Base-by-base conservation (phyloP, 2,113 vertebrate species). In the Empidonax alnorum region DNA sequence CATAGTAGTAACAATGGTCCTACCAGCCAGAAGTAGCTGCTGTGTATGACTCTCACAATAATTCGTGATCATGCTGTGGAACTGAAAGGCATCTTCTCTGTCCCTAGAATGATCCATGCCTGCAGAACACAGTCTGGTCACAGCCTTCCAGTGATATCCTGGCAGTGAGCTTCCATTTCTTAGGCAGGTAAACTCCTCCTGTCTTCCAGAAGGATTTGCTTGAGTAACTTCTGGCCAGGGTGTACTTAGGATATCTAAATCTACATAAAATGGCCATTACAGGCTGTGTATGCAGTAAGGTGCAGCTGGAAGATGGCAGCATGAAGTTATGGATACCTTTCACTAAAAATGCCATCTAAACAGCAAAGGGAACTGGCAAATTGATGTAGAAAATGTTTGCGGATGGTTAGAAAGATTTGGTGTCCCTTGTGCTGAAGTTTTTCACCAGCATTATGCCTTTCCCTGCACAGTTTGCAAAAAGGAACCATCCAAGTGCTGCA, bases 91-190 rank as follows among this genome's bases (percentile, higher is more conserved):
- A 37, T 20, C 30, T 59, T 25, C 20, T 69, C 28, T 4, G 19
- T 2, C 0, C 25, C 10, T 14, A 53, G 58, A 44, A 14, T 24
- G 16, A 50, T 1, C 66, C 8, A 1, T 22, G 42, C 11, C 67
- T 18, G 39, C 62, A n/a, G 71, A 39, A 37, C 12, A 14, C 12
- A 17, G 7, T 53, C 47, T 1, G 8, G 24, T 39, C 3, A 7
- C 30, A 65, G 41, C 23, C 31, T 21, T 49, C 12, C 19, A 61
- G 22, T 6, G 14, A 30, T 8, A 41, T 42, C 55, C n/a, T 49
- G 55, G 27, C 28, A 44, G 42, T 22, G 24, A 73, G 31, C 59
- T 87, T 35, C 28, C 7, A 8, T 72, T 65, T 62, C 1, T 2
- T 2, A 33, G 8, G 37, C 27, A 65, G 37, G 25, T 46, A 46